Evolutionary conservation across 2,888 invertebrate species (phyloP), one percentile per base, ranked within the genome.

Genomic region (Melipona bicolor): DNA sequence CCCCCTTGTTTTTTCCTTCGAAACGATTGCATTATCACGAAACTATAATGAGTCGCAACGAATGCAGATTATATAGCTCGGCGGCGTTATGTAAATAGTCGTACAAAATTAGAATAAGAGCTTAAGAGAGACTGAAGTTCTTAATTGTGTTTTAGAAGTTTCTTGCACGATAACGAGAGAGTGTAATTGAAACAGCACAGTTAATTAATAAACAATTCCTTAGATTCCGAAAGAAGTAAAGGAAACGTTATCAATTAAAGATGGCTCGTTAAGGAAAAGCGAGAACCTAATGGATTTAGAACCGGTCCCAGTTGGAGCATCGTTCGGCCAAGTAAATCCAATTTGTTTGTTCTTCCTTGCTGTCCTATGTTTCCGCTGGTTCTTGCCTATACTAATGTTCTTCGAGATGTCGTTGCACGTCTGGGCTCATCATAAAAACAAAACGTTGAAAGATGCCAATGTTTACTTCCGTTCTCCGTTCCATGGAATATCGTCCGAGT

Each of bases 401-500:
- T 89, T 93, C 56, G 97, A 97, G 94, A 94, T 91, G 0, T 93
- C 95, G n/a, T 94, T 97, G 49, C 97, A 97, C 92, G 95, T 96
- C n/a, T 95, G 96, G 95, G 96, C 97, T 13, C 97, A 97, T 91
- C 96, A 96, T 86, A 96, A 96, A 90, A 97, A 97, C 91, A 96
- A 96, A 88, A 93, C 94, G 68, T 94, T 96, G 56, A 95, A 95
- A 89, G 95, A 96, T 87, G 94, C 95, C 19, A 95, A 95, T 73
- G 93, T 96, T 59, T 97, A 96, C 89, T 97, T 96, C 90, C 96
- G 96, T 67, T 97, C 97, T 88, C 97, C 97, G 0, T 95, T 97
- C 85, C 97, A 97, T 92, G 94, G 96, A 3, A 95, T 97, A 13
- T 96, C 96, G 0, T 96, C 97, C 32, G 96, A 96, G 85, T 97